These are phyloP conservation scores for Samia ricini DNA, from an alignment of 1,140 invertebrate genomes.

Conservation along the genomic window DNA sequence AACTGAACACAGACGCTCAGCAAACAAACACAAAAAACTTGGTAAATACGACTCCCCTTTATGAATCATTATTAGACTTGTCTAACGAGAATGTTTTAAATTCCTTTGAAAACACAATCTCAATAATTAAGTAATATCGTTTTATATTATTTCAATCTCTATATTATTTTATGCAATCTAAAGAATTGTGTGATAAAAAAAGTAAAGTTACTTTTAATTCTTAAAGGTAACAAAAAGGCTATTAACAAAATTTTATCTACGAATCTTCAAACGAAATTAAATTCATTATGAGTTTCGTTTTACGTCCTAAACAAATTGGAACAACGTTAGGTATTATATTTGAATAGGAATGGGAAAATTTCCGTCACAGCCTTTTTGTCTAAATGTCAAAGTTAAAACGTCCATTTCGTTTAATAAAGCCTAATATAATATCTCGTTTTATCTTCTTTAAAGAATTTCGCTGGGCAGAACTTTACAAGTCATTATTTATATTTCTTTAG, in stretches of 20 bases:
- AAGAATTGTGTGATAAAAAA: background rate
- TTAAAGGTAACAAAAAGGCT: background rate
- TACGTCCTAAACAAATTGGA: conserved; percentile 7
- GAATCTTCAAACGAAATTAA: conserved; percentile 10
- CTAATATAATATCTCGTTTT: background rate
- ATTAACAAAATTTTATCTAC: conserved; percentile 9
- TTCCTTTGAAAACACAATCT: background rate
- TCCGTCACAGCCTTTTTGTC: conserved; percentile 2
- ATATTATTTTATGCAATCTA: no score
- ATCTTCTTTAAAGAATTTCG: background rate
- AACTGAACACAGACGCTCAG: conserved; percentile 33
- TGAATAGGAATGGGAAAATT: background rate
- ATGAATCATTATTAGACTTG: conserved; percentile 27
- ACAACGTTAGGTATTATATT: conserved; percentile 7
- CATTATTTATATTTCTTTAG: background rate
- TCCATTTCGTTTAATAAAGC: background rate
- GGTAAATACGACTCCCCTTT: conserved; percentile 35
- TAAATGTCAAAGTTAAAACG: conserved; percentile 2
- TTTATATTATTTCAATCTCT: background rate
- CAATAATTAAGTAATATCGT: background rate
- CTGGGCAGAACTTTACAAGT: background rate
- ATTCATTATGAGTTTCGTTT: conserved; percentile 10
- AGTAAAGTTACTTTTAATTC: background rate
- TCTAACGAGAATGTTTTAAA: background rate
- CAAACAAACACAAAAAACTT: conserved; percentile 35